These are phyloP conservation scores for Dipus sagitta DNA, from an alignment of 2,797 vertebrate genomes.

Conservation along the genomic window DNA sequence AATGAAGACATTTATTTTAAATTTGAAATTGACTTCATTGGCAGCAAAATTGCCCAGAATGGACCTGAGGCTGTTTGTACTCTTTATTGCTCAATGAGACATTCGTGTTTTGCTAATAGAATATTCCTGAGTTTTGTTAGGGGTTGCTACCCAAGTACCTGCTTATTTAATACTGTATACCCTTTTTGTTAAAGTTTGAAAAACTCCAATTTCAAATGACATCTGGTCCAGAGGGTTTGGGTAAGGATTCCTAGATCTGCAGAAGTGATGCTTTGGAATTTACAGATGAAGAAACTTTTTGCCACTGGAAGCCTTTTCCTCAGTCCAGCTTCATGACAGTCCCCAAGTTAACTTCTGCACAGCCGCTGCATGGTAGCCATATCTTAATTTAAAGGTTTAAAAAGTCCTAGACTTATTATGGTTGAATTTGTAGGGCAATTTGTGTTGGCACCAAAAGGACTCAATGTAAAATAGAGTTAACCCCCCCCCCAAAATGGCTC, in stretches of 20 bases:
- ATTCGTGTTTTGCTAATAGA: conserved; percentile 30
- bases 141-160: not conserved
- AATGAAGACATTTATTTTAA: not conserved
- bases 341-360: not conserved
- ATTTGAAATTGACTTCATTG: not conserved
- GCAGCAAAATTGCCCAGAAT: not conserved
- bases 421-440: conserved; percentile 18
- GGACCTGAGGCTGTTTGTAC: not conserved
- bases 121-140: not conserved
- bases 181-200: not conserved
- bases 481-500: conserved; percentile 34
- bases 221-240: not conserved
- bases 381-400: conserved; percentile 56
- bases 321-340: not conserved
- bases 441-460: conserved; percentile 23
- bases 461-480: conserved; percentile 28
- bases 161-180: not conserved
- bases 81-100: not conserved
- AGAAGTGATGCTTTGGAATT: conserved; percentile 23
- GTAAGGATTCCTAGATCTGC: conserved; percentile 9
- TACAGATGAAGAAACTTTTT: conserved; percentile 1
- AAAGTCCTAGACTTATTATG: not conserved
- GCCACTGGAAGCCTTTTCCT: conserved; percentile 13
- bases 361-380: not conserved
- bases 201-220: conserved; percentile 24